Base-by-base conservation (phyloP, 2,888 invertebrate genomes). In the Xestia rhomboidea region DNA sequence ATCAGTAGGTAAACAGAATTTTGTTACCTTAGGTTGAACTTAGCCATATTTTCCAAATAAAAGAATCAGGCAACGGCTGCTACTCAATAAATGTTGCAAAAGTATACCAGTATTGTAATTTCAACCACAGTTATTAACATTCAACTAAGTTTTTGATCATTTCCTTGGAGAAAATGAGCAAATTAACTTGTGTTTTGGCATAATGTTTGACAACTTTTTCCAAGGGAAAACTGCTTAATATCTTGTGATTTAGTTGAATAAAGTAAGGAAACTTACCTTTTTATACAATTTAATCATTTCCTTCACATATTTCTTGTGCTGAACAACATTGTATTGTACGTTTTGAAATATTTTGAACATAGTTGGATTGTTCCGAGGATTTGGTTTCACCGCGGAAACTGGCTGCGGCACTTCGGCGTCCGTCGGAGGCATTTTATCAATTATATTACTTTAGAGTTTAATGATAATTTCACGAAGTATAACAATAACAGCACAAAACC, bases 301-400 rank as follows among this genome's bases (percentile, higher is more conserved):
- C 84, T 97, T 97, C 0, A 97, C 94, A 86, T 97, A 97, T 90
- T 97, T 97, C 82, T 97, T 97, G 91, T 98, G 98, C 84, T 97
- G 97, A 8, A 97, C 97, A 84, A 97, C 97, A 85, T 97, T 97
- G 79, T 95, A 97, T 90, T 98, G 98, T 27, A 97, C 97, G 88
- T 97, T 97, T 88, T 97, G 96, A 93, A 98, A 97, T 90, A 97
- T 97, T 89, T 96, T 95, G 81, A 97, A 97, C 94, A 97, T 96
- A 4, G 89, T 90, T 10, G 92, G 89, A 90, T 95, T 93, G 86
- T 96, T 96, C n/a, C 93, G 93, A 57, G 95, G 95, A 74, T 96
- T 96, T 18, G 96, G 95, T 88, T 94, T 95, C 24, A 82, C 73
- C 63, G 87, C 79, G n/a, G 88, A 76, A 60, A 91, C 89, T 51